Percentiles rank a stretch among this genome's conserved stretches.
These are phyloP conservation scores for Acronicta psi DNA, from an alignment of 2,888 invertebrate species.

Conservation along the genomic window DNA sequence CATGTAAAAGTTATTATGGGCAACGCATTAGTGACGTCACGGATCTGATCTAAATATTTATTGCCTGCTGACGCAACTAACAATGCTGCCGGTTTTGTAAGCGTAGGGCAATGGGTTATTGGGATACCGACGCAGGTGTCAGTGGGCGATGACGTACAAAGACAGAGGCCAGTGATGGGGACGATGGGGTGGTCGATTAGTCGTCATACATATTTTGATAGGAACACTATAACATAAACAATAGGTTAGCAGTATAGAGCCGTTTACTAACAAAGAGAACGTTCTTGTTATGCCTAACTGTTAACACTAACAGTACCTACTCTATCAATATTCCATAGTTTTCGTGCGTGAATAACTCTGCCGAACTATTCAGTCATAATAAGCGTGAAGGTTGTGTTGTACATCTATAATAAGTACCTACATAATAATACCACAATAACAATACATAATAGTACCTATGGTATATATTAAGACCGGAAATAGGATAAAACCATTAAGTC, in stretches of 20 bases:
- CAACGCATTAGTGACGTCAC: conserved; percentile 31
- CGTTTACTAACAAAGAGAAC: no score
- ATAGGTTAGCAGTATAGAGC: no score
- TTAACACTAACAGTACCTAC: no score
- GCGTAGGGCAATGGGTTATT: conserved; percentile 1
- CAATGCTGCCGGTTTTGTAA: conserved; percentile 7
- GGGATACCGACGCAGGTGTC: neutral
- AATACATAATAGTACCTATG: no score
- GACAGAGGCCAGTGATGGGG: conserved; percentile 19
- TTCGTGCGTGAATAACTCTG: neutral
- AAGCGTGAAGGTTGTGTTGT: conserved; percentile 31
- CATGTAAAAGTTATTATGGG: conserved; percentile 16
- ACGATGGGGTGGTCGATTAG: conserved; percentile 13
- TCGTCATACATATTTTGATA: neutral
- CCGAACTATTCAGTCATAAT: neutral
- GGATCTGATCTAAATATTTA: conserved; percentile 31
- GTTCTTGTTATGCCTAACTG: no score
- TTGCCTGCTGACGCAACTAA: conserved; percentile 11
- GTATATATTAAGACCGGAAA: no score
- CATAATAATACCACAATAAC: no score
- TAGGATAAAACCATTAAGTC: no score
- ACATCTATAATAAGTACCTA: neutral
- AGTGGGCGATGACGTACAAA: conserved; percentile 1
- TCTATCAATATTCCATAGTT: no score
- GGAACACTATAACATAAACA: conserved; percentile 1